Evolutionary conservation across 2,113 vertebrate genomes (phyloP), one percentile per base, ranked within the genome.

Genomic region (Vulpes vulpes): DNA sequence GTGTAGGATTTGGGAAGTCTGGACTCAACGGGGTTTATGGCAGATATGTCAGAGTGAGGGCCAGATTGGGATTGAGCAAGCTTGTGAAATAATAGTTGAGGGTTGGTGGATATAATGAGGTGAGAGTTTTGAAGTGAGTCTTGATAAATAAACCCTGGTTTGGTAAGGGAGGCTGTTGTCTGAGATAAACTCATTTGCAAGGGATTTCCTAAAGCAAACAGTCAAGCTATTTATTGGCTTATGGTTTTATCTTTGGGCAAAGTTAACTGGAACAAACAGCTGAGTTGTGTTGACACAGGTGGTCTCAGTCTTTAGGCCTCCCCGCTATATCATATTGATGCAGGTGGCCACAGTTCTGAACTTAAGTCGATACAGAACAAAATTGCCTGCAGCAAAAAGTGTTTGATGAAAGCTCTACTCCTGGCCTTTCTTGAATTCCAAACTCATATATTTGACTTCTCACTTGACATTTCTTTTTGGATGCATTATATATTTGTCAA

Each of bases 221-320:
- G 55, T 55, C 27, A 86, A 95, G 19, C 64, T 94, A 79, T 94
- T 67, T 69, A 74, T 90, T 92, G 88, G 73, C 23, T 95, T 57
- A 81, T 65, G 32, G 22, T 92, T 79, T 96, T 91, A 84, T 43
- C 76, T 93, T n/a, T 86, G 53, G 67, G 38, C 4, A 85, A 60
- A 55, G 55, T 89, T 95, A 97, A 38, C 71, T 85, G 69, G 92
- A 95, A 97, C 79, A 92, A 92, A 92, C 43, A 83, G 76, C 59
- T 12, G 74, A 83, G 27, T 97, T 87, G 30, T 86, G 62, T 95
- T 89, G 91, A 94, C 87, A 86, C 65, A 89, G 60, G 92, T 74
- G n/a, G 62, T 90, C n/a, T 95, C 14, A 1, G 43, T 51, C 60
- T 67, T 65, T 49, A 67, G 38, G 43, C 32, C 80, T 69, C 78